These are phyloP conservation scores for Odobenus rosmarus DNA, from an alignment of 2,113 vertebrate genomes.

Conservation along the genomic window DNA sequence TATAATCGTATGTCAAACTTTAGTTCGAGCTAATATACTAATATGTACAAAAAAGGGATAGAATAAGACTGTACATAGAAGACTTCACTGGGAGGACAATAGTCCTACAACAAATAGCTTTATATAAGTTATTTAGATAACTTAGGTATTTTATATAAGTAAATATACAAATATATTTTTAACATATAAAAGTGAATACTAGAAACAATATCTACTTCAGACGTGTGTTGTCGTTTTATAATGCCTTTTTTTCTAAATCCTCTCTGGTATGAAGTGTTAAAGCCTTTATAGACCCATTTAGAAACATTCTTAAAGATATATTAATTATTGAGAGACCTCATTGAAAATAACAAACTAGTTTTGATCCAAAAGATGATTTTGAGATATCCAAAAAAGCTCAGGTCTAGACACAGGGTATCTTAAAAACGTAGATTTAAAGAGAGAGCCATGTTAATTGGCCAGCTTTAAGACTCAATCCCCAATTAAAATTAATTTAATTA, in stretches of 20 bases:
- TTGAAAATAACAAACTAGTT: slow-evolving; percentile 24
- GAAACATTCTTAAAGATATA: background rate
- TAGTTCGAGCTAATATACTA: background rate
- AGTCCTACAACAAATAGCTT: background rate
- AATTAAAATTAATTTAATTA: background rate
- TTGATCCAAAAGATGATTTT: slow-evolving; percentile 11
- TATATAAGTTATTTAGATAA: background rate
- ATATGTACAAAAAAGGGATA: background rate
- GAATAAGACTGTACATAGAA: background rate
- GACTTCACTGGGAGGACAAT: background rate
- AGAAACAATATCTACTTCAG: background rate
- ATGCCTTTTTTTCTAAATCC: background rate
- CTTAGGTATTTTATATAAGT: background rate
- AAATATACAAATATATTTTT: background rate
- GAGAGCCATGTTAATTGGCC: background rate
- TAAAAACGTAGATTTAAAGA: slow-evolving; percentile 50
- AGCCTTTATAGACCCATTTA: background rate
- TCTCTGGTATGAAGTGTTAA: background rate
- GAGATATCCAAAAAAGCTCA: background rate
- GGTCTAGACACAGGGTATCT: background rate
- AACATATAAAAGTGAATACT: background rate
- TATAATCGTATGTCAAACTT: background rate
- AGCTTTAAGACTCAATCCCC: background rate
- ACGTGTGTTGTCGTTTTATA: background rate
- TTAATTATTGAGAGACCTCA: background rate